Evolutionary conservation across 2,797 vertebrate species (phyloP).

Genomic region (Phrynocephalus vlangalii): DNA sequence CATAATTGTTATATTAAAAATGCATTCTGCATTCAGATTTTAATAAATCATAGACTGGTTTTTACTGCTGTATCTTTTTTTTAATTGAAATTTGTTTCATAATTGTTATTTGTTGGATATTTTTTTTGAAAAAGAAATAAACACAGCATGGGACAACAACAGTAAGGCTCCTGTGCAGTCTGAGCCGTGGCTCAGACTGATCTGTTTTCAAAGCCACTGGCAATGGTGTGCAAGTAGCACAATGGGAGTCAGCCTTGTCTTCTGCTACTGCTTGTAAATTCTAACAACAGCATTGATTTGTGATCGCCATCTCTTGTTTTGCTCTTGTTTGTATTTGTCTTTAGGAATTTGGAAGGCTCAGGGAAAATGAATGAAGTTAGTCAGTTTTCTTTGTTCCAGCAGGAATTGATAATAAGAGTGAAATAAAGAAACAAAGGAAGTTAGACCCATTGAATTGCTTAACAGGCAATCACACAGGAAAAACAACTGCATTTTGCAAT

Average conservation of each 20-base stretch:
- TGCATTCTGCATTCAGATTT: constrained; percentile 23
- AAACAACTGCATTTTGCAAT: constrained; percentile 46
- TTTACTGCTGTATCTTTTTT: constrained; percentile 4
- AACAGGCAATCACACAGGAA: constrained; percentile 28
- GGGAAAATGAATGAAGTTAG: constrained; percentile 34
- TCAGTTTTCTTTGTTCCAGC: constrained; percentile 18
- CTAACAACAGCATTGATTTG: constrained; percentile 29
- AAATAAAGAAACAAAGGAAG: background rate
- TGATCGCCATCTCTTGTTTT: constrained; percentile 36
- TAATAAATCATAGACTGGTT: constrained; percentile 6
- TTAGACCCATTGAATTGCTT: constrained; percentile 48
- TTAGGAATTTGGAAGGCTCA: constrained; percentile 27
- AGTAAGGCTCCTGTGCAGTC: constrained; percentile 19
- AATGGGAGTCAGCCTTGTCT: constrained; percentile 7
- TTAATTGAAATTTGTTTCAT: background rate
- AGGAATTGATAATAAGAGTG: constrained; percentile 8
- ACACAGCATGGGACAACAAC: background rate
- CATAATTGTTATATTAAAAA: background rate
- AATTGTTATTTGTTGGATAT: constrained; percentile 34
- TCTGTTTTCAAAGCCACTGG: background rate
- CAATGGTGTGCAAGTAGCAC: constrained; percentile 18
- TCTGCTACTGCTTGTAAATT: constrained; percentile 25
- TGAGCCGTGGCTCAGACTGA: background rate
- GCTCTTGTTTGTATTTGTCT: constrained; percentile 18
- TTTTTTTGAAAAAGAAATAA: constrained; percentile 24